These are phyloP conservation scores for Chelonia mydas DNA, from an alignment of 2,797 vertebrate genomes.

Conservation along the genomic window DNA sequence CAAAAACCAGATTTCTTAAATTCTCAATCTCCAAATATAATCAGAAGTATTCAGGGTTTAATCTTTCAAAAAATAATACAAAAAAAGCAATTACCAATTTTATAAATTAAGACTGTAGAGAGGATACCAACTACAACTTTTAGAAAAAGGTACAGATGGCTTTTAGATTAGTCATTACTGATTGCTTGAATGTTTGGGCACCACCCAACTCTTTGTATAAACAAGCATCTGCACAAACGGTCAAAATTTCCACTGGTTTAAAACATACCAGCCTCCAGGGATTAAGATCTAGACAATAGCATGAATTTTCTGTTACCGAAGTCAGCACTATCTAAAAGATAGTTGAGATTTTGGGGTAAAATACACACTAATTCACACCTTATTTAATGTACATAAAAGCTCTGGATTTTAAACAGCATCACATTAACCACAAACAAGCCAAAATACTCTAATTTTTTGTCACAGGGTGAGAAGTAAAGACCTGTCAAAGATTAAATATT, in stretches of 20 bases:
- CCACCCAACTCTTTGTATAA: conserved; percentile 65
- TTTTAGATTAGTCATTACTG: conserved; percentile 45
- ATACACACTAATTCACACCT: not conserved
- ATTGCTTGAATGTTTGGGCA: conserved; percentile 53
- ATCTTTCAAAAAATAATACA: not conserved
- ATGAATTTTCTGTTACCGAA: not conserved
- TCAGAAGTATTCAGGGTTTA: not conserved
- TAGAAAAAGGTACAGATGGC: conserved; percentile 38
- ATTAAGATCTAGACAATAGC: conserved; percentile 37
- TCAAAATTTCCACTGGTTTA: conserved; percentile 70
- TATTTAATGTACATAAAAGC: not conserved
- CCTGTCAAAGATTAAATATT: not conserved
- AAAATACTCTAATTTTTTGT: not conserved
- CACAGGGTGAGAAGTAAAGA: not conserved
- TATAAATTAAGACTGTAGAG: not conserved
- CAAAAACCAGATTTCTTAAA: conserved; percentile 20
- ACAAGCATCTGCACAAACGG: conserved; percentile 65
- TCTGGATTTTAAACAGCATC: not conserved
- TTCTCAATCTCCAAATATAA: not conserved
- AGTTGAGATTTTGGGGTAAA: not conserved
- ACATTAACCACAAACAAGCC: not conserved
- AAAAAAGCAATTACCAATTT: not conserved
- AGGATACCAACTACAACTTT: not conserved
- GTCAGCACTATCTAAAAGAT: not conserved
- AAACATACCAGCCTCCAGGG: conserved; percentile 31